Conservation (phyloP, 2,797 vertebrate genomes). For the Poeciliopsis presidionis region DNA sequence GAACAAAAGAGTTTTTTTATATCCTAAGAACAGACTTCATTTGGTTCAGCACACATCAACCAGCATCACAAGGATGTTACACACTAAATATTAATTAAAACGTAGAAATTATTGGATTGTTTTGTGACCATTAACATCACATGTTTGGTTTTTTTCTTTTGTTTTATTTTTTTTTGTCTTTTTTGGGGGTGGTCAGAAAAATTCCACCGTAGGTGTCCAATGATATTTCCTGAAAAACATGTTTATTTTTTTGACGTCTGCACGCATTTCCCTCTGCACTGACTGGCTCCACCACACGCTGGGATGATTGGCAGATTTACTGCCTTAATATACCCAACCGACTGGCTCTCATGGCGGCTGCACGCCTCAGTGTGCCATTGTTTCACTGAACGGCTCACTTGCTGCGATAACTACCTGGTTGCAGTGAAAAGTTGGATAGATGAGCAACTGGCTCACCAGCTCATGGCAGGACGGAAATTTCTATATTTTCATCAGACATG, state of each 20-base stretch:
- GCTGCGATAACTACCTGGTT: background rate
- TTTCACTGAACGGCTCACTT: background rate
- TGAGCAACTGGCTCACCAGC: background rate
- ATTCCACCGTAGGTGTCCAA: conserved; percentile 46
- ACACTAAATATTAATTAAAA: too few relatives aligned
- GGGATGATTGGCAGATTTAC: conserved; percentile 57
- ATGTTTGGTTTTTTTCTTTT: conserved; percentile 3
- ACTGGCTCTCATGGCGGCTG: conserved; percentile 26
- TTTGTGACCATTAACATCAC: background rate
- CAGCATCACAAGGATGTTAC: background rate
- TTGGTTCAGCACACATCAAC: background rate
- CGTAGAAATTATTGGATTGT: background rate
- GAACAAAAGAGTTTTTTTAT: too few relatives aligned
- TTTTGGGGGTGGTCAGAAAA: conserved; percentile 40
- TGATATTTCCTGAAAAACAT: conserved; percentile 74
- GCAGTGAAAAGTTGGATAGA: conserved; percentile 4
- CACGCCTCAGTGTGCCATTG: conserved; percentile 7
- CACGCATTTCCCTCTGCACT: conserved; percentile 17
- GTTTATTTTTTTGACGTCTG: conserved; percentile 62
- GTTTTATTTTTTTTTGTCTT: background rate
- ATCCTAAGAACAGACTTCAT: background rate
- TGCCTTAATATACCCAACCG: conserved; percentile 19
- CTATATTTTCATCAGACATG: background rate
- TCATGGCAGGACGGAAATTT: background rate
- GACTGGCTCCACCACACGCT: conserved; percentile 60